phyloP scores from a whole-genome alignment of 2,888 invertebrate species.

The Melangyna quadrimaculata region DNA sequence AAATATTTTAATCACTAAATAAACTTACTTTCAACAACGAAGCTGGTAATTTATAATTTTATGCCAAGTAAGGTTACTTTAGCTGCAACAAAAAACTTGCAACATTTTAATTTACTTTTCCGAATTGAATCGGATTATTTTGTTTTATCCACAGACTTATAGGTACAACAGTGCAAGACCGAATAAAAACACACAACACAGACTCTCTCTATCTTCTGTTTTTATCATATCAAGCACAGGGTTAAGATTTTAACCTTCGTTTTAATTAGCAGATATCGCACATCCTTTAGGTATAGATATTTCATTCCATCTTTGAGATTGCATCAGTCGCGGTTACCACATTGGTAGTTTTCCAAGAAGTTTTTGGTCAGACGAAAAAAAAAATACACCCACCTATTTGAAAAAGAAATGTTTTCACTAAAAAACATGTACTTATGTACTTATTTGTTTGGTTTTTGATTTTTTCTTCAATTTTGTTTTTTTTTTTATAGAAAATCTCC shows the following conservation, averaged over 20 bases:
- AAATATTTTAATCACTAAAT: conserved; percentile 58
- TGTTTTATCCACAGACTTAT: not conserved
- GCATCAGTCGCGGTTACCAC: not conserved
- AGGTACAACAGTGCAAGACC: not conserved
- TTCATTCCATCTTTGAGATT: not conserved
- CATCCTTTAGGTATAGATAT: not conserved
- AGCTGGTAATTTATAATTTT: conserved; percentile 55
- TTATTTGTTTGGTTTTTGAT: too few species aligned
- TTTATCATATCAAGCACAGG: conserved; percentile 31
- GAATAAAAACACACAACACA: not conserved
- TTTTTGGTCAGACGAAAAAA: too few species aligned
- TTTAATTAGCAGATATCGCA: conserved; percentile 64
- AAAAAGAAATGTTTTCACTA: too few species aligned
- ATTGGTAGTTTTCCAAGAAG: not conserved
- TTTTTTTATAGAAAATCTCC: too few species aligned
- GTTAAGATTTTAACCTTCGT: conserved; percentile 65
- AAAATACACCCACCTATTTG: too few species aligned
- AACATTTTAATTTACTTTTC: conserved; percentile 66
- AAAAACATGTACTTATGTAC: too few species aligned
- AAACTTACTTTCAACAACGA: conserved; percentile 20
- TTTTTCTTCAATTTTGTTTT: too few species aligned
- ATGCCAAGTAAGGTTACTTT: conserved; percentile 46
- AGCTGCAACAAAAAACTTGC: conserved; percentile 50
- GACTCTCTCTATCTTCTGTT: not conserved
- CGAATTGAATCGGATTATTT: conserved; percentile 68